Percentiles rank a stretch among this genome's conserved stretches.
phyloP scores from a whole-genome alignment of 1,140 invertebrate genomes.

The Hypothenemus hampei region DNA sequence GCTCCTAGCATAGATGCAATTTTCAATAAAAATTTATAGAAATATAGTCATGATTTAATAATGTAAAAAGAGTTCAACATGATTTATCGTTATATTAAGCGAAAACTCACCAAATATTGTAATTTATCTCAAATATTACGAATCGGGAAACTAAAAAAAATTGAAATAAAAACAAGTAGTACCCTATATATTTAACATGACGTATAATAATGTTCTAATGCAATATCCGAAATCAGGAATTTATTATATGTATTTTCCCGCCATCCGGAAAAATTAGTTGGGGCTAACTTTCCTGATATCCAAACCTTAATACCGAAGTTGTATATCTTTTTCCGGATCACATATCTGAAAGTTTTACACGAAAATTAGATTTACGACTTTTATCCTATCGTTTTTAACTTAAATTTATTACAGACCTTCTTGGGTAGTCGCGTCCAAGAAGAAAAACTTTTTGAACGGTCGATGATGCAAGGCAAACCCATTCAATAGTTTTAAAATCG shows the following conservation, averaged over 20 bases:
- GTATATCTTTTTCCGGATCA: slow-evolving; percentile 18
- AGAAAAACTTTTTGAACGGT: not conserved
- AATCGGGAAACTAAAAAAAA: too few species aligned
- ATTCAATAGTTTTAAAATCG: too few species aligned
- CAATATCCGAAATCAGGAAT: slow-evolving; percentile 1
- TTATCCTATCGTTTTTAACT: slow-evolving; percentile 9
- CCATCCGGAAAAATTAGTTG: slow-evolving; percentile 4
- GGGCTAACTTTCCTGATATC: slow-evolving; percentile 12
- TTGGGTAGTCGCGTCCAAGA: not conserved
- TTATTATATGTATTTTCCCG: slow-evolving; percentile 4
- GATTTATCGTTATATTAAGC: too few species aligned
- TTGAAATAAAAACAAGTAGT: too few species aligned
- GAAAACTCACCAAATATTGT: too few species aligned
- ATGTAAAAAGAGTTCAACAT: too few species aligned
- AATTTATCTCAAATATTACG: too few species aligned
- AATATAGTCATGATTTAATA: too few species aligned
- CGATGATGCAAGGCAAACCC: not conserved
- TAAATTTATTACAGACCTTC: slow-evolving; percentile 16
- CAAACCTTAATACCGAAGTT: slow-evolving; percentile 3
- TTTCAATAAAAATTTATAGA: too few species aligned
- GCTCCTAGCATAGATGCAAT: too few species aligned
- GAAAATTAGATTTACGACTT: slow-evolving; percentile 20
- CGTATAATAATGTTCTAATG: too few species aligned
- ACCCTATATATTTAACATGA: too few species aligned
- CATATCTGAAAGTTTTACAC: slow-evolving; percentile 16